Evolutionary conservation across 2,888 invertebrate species (phyloP).

Genomic region (Caenorhabditis macrosperma): DNA sequence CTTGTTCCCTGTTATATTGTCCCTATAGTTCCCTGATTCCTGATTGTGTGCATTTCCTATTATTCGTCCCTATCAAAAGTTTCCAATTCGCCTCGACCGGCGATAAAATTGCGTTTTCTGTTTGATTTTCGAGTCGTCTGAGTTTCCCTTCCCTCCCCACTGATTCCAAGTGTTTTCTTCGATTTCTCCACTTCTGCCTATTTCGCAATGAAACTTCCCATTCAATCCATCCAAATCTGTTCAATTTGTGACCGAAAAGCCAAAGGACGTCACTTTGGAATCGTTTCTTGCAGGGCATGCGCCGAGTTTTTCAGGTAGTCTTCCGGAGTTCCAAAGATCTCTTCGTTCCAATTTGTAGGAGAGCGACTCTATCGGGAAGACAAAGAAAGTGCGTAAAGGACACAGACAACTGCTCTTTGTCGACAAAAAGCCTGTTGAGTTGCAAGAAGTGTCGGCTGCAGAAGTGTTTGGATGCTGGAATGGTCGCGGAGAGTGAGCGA

Average conservation of each 20-base stretch:
- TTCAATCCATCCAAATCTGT: background rate
- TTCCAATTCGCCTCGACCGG: too few species aligned
- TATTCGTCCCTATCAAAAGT: too few species aligned
- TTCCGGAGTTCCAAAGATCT: background rate
- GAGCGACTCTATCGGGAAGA: background rate
- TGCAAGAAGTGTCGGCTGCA: background rate
- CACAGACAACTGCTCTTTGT: background rate
- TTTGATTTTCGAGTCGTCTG: conserved; percentile 1
- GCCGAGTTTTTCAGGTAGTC: background rate
- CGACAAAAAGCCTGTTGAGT: background rate
- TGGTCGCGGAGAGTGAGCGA: background rate
- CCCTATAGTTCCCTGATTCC: too few species aligned
- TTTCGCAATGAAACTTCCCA: background rate
- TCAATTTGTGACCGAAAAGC: background rate
- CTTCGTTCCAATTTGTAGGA: background rate
- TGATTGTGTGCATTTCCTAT: too few species aligned
- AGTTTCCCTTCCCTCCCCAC: background rate
- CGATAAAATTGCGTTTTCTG: background rate
- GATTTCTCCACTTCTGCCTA: background rate
- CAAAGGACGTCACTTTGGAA: background rate
- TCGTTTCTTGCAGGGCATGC: background rate
- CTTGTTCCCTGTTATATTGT: too few species aligned
- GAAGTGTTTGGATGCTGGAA: background rate
- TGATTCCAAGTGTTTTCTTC: too few species aligned
- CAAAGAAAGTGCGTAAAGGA: background rate